A percentile compares a stretch with the other conserved stretches of the same genome.
These are phyloP conservation scores for Pristionchus mayeri DNA, from an alignment of 2,888 invertebrate genomes.

Conservation along the genomic window DNA sequence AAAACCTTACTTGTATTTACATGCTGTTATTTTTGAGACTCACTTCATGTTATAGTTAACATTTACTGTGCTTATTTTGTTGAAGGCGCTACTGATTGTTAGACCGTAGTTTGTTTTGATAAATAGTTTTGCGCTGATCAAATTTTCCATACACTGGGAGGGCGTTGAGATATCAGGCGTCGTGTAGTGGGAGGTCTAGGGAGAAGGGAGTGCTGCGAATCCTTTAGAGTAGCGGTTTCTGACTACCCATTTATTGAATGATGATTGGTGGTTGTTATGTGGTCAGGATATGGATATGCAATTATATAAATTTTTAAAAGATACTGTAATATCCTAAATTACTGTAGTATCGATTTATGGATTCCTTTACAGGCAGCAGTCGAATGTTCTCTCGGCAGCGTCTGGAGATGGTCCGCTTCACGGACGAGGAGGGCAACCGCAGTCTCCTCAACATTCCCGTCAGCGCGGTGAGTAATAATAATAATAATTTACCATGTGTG, in stretches of 20 bases:
- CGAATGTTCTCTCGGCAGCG: conserved; percentile 42
- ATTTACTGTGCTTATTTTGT: neutral
- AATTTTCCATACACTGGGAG: neutral
- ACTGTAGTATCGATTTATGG: neutral
- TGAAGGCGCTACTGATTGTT: conserved; percentile 7
- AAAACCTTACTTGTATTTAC: neutral
- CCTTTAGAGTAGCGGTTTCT: too few relatives aligned
- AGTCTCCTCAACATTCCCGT: conserved; percentile 42
- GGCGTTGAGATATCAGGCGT: neutral
- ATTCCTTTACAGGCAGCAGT: neutral
- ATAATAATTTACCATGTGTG: too few relatives aligned
- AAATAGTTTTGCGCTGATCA: conserved; percentile 11
- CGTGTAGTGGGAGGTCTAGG: neutral
- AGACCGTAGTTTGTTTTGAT: neutral
- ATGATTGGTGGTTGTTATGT: too few relatives aligned
- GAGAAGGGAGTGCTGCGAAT: too few relatives aligned
- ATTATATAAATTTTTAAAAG: too few relatives aligned
- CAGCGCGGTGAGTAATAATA: too few relatives aligned
- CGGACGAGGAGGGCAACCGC: conserved; percentile 50
- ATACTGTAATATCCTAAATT: neutral
- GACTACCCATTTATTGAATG: too few relatives aligned
- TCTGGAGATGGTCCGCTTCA: conserved; percentile 46
- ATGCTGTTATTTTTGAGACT: neutral
- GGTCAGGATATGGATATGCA: too few relatives aligned
- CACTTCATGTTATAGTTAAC: neutral